Evolutionary conservation across 2,113 vertebrate species (phyloP).

Genomic region (Origma solitaria): DNA sequence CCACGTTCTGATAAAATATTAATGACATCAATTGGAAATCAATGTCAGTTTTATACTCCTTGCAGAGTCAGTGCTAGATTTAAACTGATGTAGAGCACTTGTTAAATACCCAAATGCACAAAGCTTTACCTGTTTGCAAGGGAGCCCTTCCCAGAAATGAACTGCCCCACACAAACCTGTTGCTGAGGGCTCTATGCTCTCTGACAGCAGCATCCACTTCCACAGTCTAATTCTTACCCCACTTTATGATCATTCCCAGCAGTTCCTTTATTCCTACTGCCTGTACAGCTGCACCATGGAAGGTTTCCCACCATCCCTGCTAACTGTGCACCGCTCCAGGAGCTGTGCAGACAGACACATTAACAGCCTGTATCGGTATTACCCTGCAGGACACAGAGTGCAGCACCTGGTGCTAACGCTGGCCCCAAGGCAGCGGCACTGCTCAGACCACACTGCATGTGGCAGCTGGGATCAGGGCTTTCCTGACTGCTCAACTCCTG

Average conservation of each 20-base stretch:
- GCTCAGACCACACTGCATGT: rapidly evolving
- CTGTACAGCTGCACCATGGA: not conserved
- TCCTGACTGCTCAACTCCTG: not conserved
- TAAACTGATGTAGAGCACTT: not conserved
- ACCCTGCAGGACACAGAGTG: rapidly evolving
- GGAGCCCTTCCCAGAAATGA: not conserved
- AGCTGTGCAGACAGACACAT: rapidly evolving
- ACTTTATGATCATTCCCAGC: not conserved
- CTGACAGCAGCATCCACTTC: not conserved
- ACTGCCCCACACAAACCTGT: not conserved
- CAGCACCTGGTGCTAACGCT: rapidly evolving
- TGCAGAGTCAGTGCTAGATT: not conserved
- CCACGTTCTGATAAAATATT: not conserved
- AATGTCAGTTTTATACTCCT: not conserved
- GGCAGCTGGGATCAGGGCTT: not conserved
- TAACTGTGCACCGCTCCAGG: not conserved
- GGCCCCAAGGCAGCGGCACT: not conserved
- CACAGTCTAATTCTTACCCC: not conserved
- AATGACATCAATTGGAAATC: not conserved
- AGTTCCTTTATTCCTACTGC: not conserved
- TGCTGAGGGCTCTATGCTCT: not conserved
- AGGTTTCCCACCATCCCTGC: not conserved
- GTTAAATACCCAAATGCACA: not conserved
- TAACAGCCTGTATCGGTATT: not conserved
- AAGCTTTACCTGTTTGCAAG: not conserved